Conservation (phyloP, 2,797 vertebrate species). For the Propithecus deckenii region DNA sequence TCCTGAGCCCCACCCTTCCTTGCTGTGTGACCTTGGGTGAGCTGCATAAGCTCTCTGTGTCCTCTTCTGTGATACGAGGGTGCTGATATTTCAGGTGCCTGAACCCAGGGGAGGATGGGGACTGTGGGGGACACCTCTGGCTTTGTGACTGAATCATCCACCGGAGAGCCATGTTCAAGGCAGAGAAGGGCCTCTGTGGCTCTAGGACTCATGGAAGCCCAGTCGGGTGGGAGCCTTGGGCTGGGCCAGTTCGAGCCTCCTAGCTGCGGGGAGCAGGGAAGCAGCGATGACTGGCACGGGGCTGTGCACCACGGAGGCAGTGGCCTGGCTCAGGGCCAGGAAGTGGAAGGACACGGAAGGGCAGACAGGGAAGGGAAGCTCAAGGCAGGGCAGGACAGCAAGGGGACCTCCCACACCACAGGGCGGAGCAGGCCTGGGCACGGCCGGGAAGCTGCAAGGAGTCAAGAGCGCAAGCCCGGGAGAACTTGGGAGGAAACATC, state of each 20-base stretch:
- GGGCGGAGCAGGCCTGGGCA: rapidly evolving
- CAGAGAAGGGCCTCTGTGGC: not conserved
- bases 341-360: not conserved
- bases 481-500: not conserved
- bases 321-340: not conserved
- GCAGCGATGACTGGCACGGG: rapidly evolving
- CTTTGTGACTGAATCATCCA: not conserved
- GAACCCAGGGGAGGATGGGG: not conserved
- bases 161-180: not conserved
- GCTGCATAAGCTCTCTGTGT: not conserved
- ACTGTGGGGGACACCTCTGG: not conserved
- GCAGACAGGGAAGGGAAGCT: not conserved
- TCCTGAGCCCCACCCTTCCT: not conserved
- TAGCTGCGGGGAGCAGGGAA: not conserved
- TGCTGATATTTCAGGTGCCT: not conserved
- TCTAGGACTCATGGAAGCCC: not conserved
- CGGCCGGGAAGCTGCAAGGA: not conserved
- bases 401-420: rapidly evolving
- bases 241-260: not conserved
- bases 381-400: too few species aligned
- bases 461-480: not conserved
- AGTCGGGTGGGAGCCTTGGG: not conserved
- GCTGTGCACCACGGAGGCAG: rapidly evolving
- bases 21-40: not conserved
- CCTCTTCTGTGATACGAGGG: not conserved